Percentiles rank a stretch among this genome's conserved stretches.
phyloP scores from a whole-genome alignment of 37 sponge, comb jelly and placozoan genomes.

The Eunapius fragilis region DNA sequence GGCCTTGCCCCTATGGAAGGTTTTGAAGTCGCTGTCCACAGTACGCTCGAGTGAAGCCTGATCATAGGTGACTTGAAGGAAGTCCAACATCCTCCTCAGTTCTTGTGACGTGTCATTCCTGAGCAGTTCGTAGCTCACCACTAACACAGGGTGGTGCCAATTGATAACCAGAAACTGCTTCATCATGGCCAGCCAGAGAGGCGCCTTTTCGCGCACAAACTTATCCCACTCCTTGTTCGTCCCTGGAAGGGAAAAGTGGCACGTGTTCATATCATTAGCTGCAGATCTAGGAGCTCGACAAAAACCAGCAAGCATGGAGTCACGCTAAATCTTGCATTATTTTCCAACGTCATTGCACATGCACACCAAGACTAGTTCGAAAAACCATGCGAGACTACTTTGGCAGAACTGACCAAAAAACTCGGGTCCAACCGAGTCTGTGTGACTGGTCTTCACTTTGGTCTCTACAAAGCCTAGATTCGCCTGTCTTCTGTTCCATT shows the following conservation, averaged over 20 bases:
- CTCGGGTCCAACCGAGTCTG: background rate
- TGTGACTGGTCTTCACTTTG: background rate
- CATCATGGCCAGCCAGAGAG: slow-evolving; percentile 22
- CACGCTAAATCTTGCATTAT: no score
- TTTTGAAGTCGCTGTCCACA: slow-evolving; percentile 19
- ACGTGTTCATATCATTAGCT: background rate
- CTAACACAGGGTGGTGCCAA: slow-evolving; percentile 26
- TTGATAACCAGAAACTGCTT: slow-evolving; percentile 25
- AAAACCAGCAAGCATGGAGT: no score
- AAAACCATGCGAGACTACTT: no score
- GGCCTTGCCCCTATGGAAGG: slow-evolving; percentile 26
- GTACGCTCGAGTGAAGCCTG: background rate
- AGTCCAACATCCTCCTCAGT: slow-evolving; percentile 30
- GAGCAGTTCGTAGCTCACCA: slow-evolving; percentile 42
- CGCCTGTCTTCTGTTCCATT: slow-evolving; percentile 14
- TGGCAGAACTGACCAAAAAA: slow-evolving; percentile 11
- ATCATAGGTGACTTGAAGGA: slow-evolving; percentile 1
- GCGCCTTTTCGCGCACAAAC: slow-evolving; percentile 13
- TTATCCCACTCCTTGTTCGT: slow-evolving; percentile 23
- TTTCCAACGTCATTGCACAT: no score
- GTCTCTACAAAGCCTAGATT: background rate
- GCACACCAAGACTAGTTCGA: no score
- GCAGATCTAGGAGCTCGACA: no score
- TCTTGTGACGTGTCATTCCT: slow-evolving; percentile 6
- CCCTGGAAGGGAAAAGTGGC: background rate